Percentiles rank a stretch among this genome's conserved stretches.
These are phyloP conservation scores for Platypus cylindrus DNA, from an alignment of 2,888 invertebrate species.

Conservation along the genomic window DNA sequence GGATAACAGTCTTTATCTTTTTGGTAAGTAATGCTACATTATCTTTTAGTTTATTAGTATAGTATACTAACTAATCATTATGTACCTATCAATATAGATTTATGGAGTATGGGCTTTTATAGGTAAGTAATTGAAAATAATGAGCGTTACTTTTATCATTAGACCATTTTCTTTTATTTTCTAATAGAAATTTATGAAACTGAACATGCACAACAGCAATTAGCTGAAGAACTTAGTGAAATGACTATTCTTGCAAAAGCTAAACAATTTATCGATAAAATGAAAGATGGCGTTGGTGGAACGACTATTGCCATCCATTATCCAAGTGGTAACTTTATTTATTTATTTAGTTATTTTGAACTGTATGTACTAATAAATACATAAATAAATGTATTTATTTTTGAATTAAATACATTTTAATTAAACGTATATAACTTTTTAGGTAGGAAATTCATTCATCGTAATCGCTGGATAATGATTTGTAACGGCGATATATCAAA, in stretches of 20 bases:
- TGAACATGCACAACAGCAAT: slow-evolving; percentile 12
- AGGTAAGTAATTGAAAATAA: slow-evolving; percentile 5
- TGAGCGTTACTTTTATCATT: neutral
- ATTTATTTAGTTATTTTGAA: too few species aligned
- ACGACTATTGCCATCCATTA: slow-evolving; percentile 13
- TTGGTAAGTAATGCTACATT: neutral
- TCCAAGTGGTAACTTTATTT: slow-evolving; percentile 11
- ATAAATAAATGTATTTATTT: too few species aligned
- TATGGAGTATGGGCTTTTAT: slow-evolving; percentile 6
- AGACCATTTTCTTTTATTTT: too few species aligned
- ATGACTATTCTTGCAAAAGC: slow-evolving; percentile 11
- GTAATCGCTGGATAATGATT: slow-evolving; percentile 14
- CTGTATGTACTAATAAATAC: too few species aligned
- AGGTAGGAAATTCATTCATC: slow-evolving; percentile 14
- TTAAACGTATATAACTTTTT: too few species aligned
- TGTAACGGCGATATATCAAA: slow-evolving; percentile 13
- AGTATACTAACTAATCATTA: too few species aligned
- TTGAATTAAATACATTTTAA: too few species aligned
- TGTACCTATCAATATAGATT: too few species aligned
- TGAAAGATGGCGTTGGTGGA: slow-evolving; percentile 16
- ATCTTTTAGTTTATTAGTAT: too few species aligned
- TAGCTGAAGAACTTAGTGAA: slow-evolving; percentile 11
- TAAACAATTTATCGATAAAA: slow-evolving; percentile 12
- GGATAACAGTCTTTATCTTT: neutral
- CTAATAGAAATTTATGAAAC: slow-evolving; percentile 14